Base-by-base conservation (phyloP, 1,140 invertebrate species). In the Zaprionus taronus region DNA sequence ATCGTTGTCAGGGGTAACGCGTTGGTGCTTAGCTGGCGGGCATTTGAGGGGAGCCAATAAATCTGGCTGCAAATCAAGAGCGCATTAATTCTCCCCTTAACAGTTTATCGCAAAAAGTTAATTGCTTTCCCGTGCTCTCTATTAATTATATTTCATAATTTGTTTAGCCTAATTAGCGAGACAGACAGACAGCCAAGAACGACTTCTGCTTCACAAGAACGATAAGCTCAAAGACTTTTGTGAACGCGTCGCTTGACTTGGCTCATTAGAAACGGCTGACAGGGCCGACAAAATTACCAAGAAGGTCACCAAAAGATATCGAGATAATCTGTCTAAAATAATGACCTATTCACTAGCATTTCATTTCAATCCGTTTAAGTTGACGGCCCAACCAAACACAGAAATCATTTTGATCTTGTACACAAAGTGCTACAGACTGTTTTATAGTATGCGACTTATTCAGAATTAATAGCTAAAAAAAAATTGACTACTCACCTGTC, bases 71-170 rank as follows among this genome's bases (percentile, higher is more conserved):
- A 69, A 69, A 71, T 62, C 41, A 55, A 15, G 56, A 36, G 47
- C 28, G 38, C 71, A 79, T 80, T 75, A 87, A 87, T 69, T 73
- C 28, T 58, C 53, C 60, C 70, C 47, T 58, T 58, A 64, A 67
- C 58, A 36, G 66, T 44, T 74, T 83, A 87, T 87, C 77, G 64
- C 80, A 83, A 77, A 80, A 87, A 83, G 77, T 83, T 87, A 87
- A 87, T 87, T 87, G 83, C 83, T 78, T 75, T 71, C 28, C 83
- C 72, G 72, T 86, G 80, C 73, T 75, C 83, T 69, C 83, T 83
- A 83, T 87, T 87, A 87, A 87, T 87, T 80, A 87, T 83, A 78
- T 87, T 74, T 64, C 67, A 80, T 87, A 87, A 87, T 87, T 87
- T 87, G 84, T 68, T 87, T 80, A 87, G 80, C 81, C 80, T 89